A percentile compares a stretch with the other conserved stretches of the same genome.
Conservation (phyloP, 2,888 invertebrate genomes). For the Dioctria rufipes region DNA sequence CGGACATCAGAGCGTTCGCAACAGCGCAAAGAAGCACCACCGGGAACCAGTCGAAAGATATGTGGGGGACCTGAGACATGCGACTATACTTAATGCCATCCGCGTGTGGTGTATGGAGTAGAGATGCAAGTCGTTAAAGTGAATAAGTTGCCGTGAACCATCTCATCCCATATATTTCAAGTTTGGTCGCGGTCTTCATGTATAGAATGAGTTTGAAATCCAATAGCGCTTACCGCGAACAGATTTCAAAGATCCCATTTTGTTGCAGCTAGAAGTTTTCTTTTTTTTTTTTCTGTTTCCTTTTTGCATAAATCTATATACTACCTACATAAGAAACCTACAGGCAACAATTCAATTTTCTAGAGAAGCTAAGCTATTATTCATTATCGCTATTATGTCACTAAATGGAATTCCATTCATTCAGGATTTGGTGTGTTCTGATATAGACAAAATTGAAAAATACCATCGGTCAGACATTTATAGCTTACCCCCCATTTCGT, state of each 20-base stretch:
- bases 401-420: neutral
- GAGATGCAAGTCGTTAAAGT: slow-evolving; percentile 34
- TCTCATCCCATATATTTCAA: neutral
- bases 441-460: neutral
- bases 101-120: slow-evolving; percentile 2
- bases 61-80: neutral
- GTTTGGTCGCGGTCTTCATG: slow-evolving; percentile 9
- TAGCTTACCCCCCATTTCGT: neutral
- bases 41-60: neutral
- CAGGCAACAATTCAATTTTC: slow-evolving; percentile 14
- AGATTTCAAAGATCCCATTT: neutral
- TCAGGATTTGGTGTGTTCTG: neutral
- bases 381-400: neutral
- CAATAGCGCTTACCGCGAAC: slow-evolving; percentile 19
- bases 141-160: slow-evolving; percentile 6
- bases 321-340: neutral
- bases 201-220: slow-evolving; percentile 32
- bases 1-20: neutral
- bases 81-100: neutral
- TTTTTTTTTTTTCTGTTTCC: too few species aligned
- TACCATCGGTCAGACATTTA: slow-evolving; percentile 4
- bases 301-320: too few species aligned
- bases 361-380: neutral
- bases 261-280: neutral
- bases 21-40: neutral